Percentiles rank a stretch among this genome's conserved stretches.
phyloP scores from a whole-genome alignment of 2,888 invertebrate species.

The Adelognathus sp. region DNA sequence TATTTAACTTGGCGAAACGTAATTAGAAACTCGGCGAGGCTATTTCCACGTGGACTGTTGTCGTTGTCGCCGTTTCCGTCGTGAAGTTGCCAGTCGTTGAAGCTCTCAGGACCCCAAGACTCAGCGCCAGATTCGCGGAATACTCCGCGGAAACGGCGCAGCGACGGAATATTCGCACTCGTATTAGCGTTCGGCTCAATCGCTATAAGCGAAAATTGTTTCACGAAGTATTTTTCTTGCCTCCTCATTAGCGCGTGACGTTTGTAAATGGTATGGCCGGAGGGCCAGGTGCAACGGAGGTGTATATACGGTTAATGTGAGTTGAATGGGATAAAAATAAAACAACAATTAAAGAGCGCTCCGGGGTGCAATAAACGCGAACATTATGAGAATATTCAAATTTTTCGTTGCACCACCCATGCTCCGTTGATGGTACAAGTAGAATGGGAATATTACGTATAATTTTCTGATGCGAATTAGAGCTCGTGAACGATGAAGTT shows the following conservation, averaged over 20 bases:
- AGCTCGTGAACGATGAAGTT: conserved; percentile 9
- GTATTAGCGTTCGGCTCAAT: neutral
- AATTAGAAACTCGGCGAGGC: conserved; percentile 65
- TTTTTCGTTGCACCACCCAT: no score
- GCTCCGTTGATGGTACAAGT: no score
- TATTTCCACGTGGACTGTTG: conserved; percentile 64
- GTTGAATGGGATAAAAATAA: neutral
- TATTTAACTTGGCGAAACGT: conserved; percentile 70
- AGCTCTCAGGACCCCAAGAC: conserved; percentile 37
- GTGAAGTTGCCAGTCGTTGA: conserved; percentile 44
- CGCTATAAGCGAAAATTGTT: conserved; percentile 8
- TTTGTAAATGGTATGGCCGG: neutral
- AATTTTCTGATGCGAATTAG: no score
- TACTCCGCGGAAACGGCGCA: neutral
- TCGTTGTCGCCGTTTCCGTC: conserved; percentile 45
- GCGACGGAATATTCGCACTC: conserved; percentile 8
- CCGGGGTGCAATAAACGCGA: neutral
- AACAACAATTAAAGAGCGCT: neutral
- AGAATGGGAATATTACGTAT: no score
- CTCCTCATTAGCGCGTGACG: neutral
- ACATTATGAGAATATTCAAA: neutral
- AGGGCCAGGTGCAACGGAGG: neutral
- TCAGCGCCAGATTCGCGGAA: conserved; percentile 34
- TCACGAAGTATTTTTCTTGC: conserved; percentile 11
- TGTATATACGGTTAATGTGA: neutral